These are phyloP conservation scores for Tursiops truncatus DNA, from an alignment of 2,113 vertebrate genomes.

Conservation along the genomic window DNA sequence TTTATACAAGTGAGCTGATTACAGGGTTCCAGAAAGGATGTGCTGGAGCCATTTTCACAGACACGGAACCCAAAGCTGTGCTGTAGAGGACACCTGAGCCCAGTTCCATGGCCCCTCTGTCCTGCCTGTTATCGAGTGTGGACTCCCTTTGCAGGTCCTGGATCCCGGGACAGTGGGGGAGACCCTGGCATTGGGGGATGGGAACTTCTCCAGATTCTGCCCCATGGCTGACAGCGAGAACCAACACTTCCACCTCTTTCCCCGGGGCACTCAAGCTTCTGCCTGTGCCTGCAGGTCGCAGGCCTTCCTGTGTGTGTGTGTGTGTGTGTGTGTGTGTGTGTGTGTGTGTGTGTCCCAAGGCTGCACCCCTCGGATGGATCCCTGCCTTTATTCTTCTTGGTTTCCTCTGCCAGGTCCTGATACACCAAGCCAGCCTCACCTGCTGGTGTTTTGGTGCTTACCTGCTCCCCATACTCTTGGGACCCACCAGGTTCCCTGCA, in stretches of 20 bases:
- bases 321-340: too few species aligned
- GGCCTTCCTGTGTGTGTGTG: neutral
- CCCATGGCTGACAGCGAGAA: neutral
- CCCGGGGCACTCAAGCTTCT: neutral
- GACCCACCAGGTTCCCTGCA: accelerated
- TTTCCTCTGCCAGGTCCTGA: neutral
- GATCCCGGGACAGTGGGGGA: neutral
- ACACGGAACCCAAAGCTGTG: neutral
- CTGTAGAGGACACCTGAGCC: neutral
- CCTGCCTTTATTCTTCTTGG: neutral
- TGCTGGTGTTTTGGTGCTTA: neutral
- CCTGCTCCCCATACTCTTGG: neutral
- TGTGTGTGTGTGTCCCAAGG: neutral
- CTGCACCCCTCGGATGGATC: accelerated
- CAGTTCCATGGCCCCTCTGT: neutral
- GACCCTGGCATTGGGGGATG: accelerated
- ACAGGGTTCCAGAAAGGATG: neutral
- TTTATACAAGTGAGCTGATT: neutral
- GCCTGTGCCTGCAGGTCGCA: neutral
- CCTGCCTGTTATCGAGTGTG: neutral
- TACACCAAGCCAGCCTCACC: neutral
- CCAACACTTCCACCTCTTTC: neutral
- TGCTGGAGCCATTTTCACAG: neutral
- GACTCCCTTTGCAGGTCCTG: neutral
- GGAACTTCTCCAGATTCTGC: neutral